Conservation (phyloP, 2,888 invertebrate genomes). For the Noctua pronuba region DNA sequence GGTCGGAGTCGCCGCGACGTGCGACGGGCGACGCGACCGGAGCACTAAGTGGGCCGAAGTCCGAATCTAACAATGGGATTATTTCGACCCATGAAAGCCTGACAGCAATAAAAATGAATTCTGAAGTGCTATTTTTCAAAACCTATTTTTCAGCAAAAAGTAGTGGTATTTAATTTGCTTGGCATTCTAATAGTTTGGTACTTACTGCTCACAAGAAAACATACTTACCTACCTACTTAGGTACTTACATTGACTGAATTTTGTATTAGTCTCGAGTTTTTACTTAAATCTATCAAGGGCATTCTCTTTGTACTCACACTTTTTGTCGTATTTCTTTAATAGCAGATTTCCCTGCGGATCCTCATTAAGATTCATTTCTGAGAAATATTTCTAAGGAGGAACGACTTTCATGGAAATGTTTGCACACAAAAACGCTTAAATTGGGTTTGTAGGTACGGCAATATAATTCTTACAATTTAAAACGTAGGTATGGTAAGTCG, state of each 20-base stretch:
- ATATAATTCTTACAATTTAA: neutral
- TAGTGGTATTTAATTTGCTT: constrained; percentile 11
- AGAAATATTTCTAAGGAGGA: constrained; percentile 48
- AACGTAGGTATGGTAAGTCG: neutral
- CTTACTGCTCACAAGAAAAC: neutral
- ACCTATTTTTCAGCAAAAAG: constrained; percentile 20
- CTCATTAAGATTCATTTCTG: constrained; percentile 59
- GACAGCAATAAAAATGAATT: constrained; percentile 33
- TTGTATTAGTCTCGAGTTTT: constrained; percentile 20
- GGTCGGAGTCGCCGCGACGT: constrained; percentile 26
- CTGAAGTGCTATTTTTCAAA: constrained; percentile 14
- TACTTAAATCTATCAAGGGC: constrained; percentile 2
- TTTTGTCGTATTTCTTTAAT: constrained; percentile 52
- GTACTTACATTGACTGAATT: neutral
- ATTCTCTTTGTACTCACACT: constrained; percentile 25
- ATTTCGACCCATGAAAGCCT: constrained; percentile 37
- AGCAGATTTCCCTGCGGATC: constrained; percentile 65
- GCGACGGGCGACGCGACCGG: constrained; percentile 37
- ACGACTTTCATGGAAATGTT: constrained; percentile 7
- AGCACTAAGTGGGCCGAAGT: constrained; percentile 44
- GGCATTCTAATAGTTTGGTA: neutral
- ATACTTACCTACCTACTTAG: neutral
- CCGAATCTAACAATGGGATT: constrained; percentile 58
- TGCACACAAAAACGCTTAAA: neutral
- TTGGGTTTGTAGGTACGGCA: neutral